phyloP scores from a whole-genome alignment of 2,888 invertebrate species.

The Trissonchulus latispiculum region DNA sequence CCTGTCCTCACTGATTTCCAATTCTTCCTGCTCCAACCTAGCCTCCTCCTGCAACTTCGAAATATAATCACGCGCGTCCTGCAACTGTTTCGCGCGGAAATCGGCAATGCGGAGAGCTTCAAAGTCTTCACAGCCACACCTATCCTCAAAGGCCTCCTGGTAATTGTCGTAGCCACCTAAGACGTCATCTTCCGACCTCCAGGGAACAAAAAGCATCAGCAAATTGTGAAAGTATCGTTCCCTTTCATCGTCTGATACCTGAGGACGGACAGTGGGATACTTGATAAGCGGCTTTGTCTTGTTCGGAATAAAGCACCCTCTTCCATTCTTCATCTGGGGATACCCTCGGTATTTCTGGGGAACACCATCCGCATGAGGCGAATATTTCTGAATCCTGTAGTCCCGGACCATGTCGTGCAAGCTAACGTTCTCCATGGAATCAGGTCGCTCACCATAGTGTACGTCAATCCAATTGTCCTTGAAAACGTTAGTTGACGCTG shows the following conservation, averaged over 20 bases:
- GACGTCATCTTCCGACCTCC: not conserved
- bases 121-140: not conserved
- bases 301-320: not conserved
- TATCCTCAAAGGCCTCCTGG: not conserved
- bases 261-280: too few relatives aligned
- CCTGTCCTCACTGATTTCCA: not conserved
- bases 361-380: too few relatives aligned
- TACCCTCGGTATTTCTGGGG: not conserved
- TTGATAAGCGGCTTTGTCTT: not conserved
- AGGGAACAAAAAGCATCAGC: not conserved
- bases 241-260: not conserved
- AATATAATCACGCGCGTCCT: not conserved
- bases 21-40: not conserved
- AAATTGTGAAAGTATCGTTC: not conserved
- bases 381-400: not conserved
- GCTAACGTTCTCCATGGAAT: not conserved
- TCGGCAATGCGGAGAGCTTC: not conserved
- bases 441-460: not conserved
- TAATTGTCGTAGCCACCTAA: not conserved
- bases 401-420: not conserved
- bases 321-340: not conserved
- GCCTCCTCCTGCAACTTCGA: too few relatives aligned
- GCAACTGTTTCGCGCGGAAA: not conserved
- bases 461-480: not conserved
- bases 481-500: not conserved